phyloP scores from a whole-genome alignment of 2,888 invertebrate species.

The Folsomia candida region DNA sequence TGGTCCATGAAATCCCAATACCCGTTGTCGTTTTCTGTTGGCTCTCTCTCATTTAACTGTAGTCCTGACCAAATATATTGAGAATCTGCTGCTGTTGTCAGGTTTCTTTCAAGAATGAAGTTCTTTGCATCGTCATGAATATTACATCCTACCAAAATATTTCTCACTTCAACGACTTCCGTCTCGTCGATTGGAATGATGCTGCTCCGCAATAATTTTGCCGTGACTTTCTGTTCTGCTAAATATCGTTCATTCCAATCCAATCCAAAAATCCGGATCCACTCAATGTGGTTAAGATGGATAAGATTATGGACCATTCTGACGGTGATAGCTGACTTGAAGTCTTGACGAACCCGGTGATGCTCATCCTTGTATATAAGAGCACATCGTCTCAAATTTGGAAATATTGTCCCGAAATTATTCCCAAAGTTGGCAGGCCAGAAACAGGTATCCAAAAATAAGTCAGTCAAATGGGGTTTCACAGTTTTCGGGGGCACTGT shows the following conservation, averaged over 20 bases:
- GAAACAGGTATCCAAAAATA: conserved; percentile 22
- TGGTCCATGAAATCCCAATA: conserved; percentile 16
- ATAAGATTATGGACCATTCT: neutral
- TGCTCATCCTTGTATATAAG: neutral
- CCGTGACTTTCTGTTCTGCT: neutral
- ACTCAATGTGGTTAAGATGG: neutral
- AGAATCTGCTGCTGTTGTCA: neutral
- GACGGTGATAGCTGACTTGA: neutral
- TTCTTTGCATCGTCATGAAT: conserved; percentile 1
- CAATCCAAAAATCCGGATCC: conserved; percentile 9
- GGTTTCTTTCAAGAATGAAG: conserved; percentile 16
- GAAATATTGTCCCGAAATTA: conserved; percentile 12
- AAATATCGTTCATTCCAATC: neutral
- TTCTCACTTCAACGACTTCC: conserved; percentile 4
- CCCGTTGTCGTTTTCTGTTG: conserved; percentile 14
- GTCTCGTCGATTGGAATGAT: neutral
- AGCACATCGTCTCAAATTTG: conserved; percentile 1
- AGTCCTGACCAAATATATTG: conserved; percentile 22
- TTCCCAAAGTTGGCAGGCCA: neutral
- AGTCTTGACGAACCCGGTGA: neutral
- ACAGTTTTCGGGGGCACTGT: neutral
- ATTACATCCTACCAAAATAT: conserved; percentile 5
- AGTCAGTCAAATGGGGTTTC: conserved; percentile 7
- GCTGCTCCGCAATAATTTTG: neutral
- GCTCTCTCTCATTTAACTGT: neutral